Base-by-base conservation (phyloP, 2,113 vertebrate genomes). In the Ancistrus triradiatus region DNA sequence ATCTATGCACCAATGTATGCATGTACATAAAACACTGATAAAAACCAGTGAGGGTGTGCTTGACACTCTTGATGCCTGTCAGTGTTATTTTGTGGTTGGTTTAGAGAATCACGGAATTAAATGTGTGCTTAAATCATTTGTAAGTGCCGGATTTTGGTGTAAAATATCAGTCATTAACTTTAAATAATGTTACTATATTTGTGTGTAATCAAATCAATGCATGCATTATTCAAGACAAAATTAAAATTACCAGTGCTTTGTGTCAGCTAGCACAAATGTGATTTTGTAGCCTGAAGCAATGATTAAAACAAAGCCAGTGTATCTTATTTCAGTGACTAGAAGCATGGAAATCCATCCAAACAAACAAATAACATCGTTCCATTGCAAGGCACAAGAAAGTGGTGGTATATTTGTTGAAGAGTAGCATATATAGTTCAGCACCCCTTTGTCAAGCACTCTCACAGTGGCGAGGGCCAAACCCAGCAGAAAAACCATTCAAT, bases 391-490 rank as follows among this genome's bases (percentile, higher is more conserved):
- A 44, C 14, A 24, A 13, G 28, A 15, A 35, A 44, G 19, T 37
- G 42, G 10, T 47, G 40, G 25, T 35, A 2, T 37, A 17, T 56
- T 4, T 47, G 19, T 14, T 65, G 3, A 6, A 47, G 63, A 37
- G 63, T 8, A 47, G 8, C 13, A 47, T 38, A 56, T 37, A 19
- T 15, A 47, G 42, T 56, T 35, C 9, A 56, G 47, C 28, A 65
- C 55, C 42, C n/a, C n/a, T n/a, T 18, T 19, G 47, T 63, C 60
- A 51, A 63, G 60, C 42, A 35, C 47, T 63, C 43, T 56, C 15
- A 46, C 37, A 43, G 37, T 37, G 13, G 22, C 48, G 15, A 44
- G 40, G 25, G 51, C n/a, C 43, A 33, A 56, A 25, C 40, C 28
- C 42, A 56, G 27, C 51, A 46, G 51, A 27, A 65, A n/a, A 31